Base-by-base conservation (phyloP, 2,888 invertebrate species). In the Lagria hirta region DNA sequence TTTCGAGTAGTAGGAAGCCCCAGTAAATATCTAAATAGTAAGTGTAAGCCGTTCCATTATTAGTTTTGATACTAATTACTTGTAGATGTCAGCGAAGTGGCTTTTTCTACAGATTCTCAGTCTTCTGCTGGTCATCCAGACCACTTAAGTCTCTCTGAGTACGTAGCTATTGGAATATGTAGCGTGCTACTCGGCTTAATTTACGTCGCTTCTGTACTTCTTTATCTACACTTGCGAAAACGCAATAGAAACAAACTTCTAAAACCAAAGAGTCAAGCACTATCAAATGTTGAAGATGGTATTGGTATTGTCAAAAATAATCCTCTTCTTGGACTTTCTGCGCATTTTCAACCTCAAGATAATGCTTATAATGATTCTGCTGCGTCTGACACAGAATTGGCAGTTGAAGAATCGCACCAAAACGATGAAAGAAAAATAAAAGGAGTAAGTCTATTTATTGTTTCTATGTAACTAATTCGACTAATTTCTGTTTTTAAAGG, bases 1-100 rank as follows among this genome's bases (percentile, higher is more conserved):
- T 91, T 92, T 62, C 77, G 91, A 51, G 84, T 91, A 4, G 89
- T 88, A 55, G 92, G 92, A 35, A 84, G 86, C 20, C 87, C 89
- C 6, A 80, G 79, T 1, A 82, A 77, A 65, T 75, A 79, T 60
- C 67, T 76, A 27, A 58, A 42, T 36, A 62, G 64, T 64, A 53
- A 56, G 59, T 51, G n/a, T 5, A 17, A 1, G n/a, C n/a, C 6
- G 8, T 21, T 21, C 2, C 11, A 12, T n/a, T 10, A n/a, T 3
- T 12, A 10, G 7, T 16, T 5, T 21, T 3, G 4, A 26, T 21
- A 14, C 11, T 1, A 24, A 10, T 27, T 47, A 36, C 36, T 76
- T 74, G 28, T 67, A 87, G 89, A 84, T 72, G 83, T 89, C 33
- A 84, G 86, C 10, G 89, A 90, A 71, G 88, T 90, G 1, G 80